Conservation (phyloP, 1,140 invertebrate genomes). For the Apis mellifera region Amel_HAv3.1 CM009936.2:13561001-13561500, state of each 20-base stretch:
- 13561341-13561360: background rate
- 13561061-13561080: background rate
- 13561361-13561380: background rate
- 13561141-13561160: background rate
- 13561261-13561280: background rate
- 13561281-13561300: slow-evolving; percentile 7
- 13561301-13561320: background rate
- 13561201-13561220: slow-evolving; percentile 10
- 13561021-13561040: too few species aligned
- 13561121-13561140: background rate
- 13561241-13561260: too few species aligned
- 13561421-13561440: too few species aligned
- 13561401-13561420: too few species aligned
- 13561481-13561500: too few species aligned
- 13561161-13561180: background rate
- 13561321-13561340: background rate
- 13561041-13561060: too few species aligned
- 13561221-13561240: background rate
- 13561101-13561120: background rate
- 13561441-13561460: too few species aligned
- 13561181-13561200: background rate
- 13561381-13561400: background rate
- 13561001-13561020: too few species aligned
- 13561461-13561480: too few species aligned
- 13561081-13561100: background rate